Percentiles rank a stretch among this genome's conserved stretches.
These are phyloP conservation scores for Acleris laterana DNA, from an alignment of 2,888 invertebrate species.

Conservation along the genomic window DNA sequence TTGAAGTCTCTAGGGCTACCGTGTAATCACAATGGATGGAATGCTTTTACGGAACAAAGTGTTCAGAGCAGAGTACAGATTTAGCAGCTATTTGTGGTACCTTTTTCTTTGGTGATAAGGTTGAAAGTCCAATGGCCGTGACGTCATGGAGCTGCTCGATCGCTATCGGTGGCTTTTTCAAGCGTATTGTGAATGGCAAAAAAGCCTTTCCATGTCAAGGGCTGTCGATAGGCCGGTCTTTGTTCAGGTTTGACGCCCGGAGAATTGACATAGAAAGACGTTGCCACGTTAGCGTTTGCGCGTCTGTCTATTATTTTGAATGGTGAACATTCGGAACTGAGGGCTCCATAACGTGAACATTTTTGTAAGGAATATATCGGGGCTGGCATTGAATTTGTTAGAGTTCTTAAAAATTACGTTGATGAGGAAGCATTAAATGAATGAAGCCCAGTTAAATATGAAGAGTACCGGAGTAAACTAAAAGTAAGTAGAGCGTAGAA, in stretches of 20 bases:
- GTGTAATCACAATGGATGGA: slow-evolving; percentile 48
- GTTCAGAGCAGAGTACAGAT: slow-evolving; percentile 44
- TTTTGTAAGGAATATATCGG: neutral
- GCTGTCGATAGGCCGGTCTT: slow-evolving; percentile 74
- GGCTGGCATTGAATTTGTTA: too few species aligned
- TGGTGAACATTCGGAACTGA: neutral
- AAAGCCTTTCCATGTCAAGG: slow-evolving; percentile 81
- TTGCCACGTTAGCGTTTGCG: neutral
- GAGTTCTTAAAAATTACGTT: too few species aligned
- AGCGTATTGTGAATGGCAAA: slow-evolving; percentile 75
- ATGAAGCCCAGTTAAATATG: too few species aligned
- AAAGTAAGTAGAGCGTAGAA: slow-evolving; percentile 26
- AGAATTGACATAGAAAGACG: slow-evolving; percentile 33
- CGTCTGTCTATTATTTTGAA: neutral
- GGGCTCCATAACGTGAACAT: neutral
- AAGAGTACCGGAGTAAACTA: too few species aligned
- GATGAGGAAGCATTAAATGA: too few species aligned
- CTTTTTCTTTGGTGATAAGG: slow-evolving; percentile 24
- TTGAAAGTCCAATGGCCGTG: slow-evolving; percentile 15
- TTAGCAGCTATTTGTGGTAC: slow-evolving; percentile 6
- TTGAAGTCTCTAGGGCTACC: slow-evolving; percentile 33
- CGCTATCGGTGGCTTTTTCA: slow-evolving; percentile 46
- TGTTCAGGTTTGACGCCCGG: slow-evolving; percentile 57
- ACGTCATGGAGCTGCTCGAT: slow-evolving; percentile 23
- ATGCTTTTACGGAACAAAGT: slow-evolving; percentile 65